Base-by-base conservation (phyloP, 2,797 vertebrate genomes). In the Enteromius trimaculatus region DNA sequence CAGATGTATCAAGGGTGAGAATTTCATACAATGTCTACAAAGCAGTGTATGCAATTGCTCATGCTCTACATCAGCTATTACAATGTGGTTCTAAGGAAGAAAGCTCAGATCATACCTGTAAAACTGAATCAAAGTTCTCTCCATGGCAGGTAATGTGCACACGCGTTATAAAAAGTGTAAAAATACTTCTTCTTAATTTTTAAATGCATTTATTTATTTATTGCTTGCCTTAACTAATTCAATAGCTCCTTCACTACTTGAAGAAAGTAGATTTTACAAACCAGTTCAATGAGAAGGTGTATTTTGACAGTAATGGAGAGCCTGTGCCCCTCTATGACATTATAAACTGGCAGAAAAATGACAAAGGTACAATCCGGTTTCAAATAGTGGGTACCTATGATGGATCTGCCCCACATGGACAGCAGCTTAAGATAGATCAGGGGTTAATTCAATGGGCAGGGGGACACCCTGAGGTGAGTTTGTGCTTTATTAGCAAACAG, bases 321-420 rank as follows among this genome's bases (percentile, higher is more conserved):
- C 94, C 94, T 1, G 90, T 94, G 19, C 92, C 94, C 23, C 89
- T 92, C 3, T 95, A 95, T 84, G 94, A 95, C 78, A 91, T 95
- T 60, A 92, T 95, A 60, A 95, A 94, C 86, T 95, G 94, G 94
- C 93, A 95, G 87, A 93, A 84, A 81, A 84, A 91, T 88, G 87
- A n/a, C 42, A 62, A 37, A 17, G 89, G 88, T 66, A 47, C 83
- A 69, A 93, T 94, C 11, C 90, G 83, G 88, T 94, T 95, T 87
- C 80, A 92, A n/a, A 94, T 90, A 84, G 93, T 95, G 44, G 94
- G 94, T 71, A 91, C 87, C 71, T 95, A 93, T 88, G 94, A 95
- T 83, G 93, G 93, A 51, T 95, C 94, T 14, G 91, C 89, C 79
- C 88, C 90, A 23, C 4, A n/a, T 19, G 87, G 82, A 72, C 81